Percentiles rank a stretch among this genome's conserved stretches.
These are phyloP conservation scores for Cochlearius cochlearius DNA, from an alignment of 2,113 vertebrate genomes.

Conservation along the genomic window DNA sequence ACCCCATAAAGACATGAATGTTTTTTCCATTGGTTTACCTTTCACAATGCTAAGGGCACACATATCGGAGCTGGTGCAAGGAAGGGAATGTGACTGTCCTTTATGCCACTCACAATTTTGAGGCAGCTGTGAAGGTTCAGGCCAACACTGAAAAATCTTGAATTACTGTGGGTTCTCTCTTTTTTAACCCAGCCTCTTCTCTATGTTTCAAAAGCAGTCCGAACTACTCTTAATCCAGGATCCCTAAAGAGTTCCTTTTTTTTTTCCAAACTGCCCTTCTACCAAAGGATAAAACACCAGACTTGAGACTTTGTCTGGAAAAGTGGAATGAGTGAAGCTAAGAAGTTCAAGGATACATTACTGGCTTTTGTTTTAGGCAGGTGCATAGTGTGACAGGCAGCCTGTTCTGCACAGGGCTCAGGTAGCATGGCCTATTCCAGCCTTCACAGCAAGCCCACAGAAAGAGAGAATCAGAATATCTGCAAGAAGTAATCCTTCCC, in stretches of 20 bases:
- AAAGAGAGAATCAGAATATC: not conserved
- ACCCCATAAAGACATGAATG: not conserved
- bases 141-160: not conserved
- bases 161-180: not conserved
- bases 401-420: not conserved
- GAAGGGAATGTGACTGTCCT: not conserved
- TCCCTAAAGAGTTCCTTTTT: not conserved
- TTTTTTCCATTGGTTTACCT: not conserved
- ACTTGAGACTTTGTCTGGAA: not conserved
- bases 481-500: not conserved
- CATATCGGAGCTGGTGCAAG: not conserved
- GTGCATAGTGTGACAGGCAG: not conserved
- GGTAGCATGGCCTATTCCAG: not conserved
- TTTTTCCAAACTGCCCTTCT: not conserved
- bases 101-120: not conserved
- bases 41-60: not conserved
- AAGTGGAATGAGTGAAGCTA: not conserved
- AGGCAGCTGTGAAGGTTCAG: not conserved
- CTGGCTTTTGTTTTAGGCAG: not conserved
- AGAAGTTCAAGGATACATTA: not conserved
- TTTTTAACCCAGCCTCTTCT: not conserved
- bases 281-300: not conserved
- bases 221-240: not conserved
- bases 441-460: not conserved
- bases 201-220: not conserved